Evolutionary conservation across 92 coral and sea anemone species (phyloP).

Genomic region (Anthopleura xanthogrammica): DNA sequence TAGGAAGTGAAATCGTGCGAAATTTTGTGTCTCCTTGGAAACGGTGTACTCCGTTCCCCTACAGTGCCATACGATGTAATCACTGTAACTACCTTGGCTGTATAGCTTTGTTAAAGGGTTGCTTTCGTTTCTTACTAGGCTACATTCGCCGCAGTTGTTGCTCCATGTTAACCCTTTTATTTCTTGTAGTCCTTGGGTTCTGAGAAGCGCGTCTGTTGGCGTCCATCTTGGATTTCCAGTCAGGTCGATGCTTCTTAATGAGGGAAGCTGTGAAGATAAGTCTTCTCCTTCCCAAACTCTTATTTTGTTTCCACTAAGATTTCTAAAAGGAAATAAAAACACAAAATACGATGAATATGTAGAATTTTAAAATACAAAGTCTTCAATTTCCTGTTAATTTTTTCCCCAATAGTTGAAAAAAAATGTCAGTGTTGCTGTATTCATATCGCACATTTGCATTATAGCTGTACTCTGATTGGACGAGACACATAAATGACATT

Average conservation of each 20-base stretch:
- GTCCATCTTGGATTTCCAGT: constrained; percentile 32
- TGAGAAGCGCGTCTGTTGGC: constrained; percentile 42
- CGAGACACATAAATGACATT: too few relatives aligned
- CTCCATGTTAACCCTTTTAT: constrained; percentile 70
- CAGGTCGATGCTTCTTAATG: constrained; percentile 43
- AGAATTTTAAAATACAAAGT: too few relatives aligned
- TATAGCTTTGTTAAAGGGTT: not conserved
- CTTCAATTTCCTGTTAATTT: too few relatives aligned
- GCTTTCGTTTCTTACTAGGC: constrained; percentile 38
- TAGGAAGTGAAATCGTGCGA: constrained; percentile 25
- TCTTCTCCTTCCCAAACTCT: constrained; percentile 20
- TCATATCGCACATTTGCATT: too few relatives aligned
- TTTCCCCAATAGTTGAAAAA: too few relatives aligned
- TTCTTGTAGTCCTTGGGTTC: constrained; percentile 34
- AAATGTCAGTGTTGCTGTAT: too few relatives aligned
- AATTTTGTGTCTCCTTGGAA: constrained; percentile 25
- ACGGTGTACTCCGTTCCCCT: constrained; percentile 36
- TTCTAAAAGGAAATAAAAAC: constrained; percentile 9
- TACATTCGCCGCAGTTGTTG: constrained; percentile 43
- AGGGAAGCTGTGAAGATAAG: constrained; percentile 31
- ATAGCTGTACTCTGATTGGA: too few relatives aligned
- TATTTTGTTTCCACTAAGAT: constrained; percentile 22
- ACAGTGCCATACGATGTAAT: constrained; percentile 32
- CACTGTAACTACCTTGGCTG: constrained; percentile 23
- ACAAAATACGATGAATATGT: not conserved